Evolutionary conservation across 2,888 invertebrate genomes (phyloP).

Genomic region (Seladonia tumulorum): DNA sequence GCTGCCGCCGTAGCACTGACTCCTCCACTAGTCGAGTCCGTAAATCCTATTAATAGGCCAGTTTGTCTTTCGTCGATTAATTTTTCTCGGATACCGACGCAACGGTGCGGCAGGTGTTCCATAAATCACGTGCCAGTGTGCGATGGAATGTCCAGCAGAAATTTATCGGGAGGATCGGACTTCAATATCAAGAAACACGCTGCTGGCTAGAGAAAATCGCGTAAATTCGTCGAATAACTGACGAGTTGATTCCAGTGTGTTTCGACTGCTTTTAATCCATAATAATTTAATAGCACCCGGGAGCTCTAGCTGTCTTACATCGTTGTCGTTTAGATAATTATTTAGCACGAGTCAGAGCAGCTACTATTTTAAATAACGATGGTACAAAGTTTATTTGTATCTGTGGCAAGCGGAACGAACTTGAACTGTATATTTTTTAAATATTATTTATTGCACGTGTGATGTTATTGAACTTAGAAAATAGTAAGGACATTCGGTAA

Average conservation of each 20-base stretch:
- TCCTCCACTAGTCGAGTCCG: not conserved
- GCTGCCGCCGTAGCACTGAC: constrained; percentile 30
- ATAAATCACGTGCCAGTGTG: constrained; percentile 26
- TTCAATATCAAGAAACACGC: not conserved
- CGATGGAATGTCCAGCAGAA: not conserved
- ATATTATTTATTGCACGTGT: too few relatives aligned
- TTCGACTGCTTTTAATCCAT: not conserved
- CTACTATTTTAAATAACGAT: not conserved
- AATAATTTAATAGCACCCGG: not conserved
- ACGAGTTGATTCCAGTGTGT: not conserved
- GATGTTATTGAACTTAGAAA: too few relatives aligned
- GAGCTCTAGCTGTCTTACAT: not conserved
- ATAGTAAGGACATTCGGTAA: too few relatives aligned
- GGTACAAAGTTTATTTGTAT: not conserved
- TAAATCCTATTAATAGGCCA: constrained; percentile 48
- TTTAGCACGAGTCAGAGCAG: not conserved
- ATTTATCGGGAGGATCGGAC: not conserved
- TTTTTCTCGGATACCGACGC: constrained; percentile 30
- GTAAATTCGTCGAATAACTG: not conserved
- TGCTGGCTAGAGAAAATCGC: not conserved
- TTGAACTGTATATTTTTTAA: not conserved
- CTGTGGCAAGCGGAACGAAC: not conserved
- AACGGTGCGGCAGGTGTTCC: constrained; percentile 5
- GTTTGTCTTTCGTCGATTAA: constrained; percentile 30
- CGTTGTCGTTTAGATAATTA: not conserved